Base-by-base conservation (phyloP, 2,888 invertebrate genomes). In the Clepsis dumicolana region DNA sequence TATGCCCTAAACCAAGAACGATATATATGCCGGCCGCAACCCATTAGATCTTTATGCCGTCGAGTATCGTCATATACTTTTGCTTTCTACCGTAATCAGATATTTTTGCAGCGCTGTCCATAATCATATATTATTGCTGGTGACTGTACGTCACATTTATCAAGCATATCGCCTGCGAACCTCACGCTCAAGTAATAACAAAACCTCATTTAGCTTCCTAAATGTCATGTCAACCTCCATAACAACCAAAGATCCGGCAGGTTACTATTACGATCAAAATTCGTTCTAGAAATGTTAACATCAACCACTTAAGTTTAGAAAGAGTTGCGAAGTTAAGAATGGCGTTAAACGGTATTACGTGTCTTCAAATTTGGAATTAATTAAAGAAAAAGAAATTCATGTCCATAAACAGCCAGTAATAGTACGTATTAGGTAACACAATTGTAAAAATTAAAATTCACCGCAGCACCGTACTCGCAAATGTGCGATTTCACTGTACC, bases 371-470 rank as follows among this genome's bases (percentile, higher is more conserved):
- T 41, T 62, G 50, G 56, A 67, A 67, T 62, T 61, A 35, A 67
- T 50, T 67, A 66, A 25, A 60, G 41, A 66, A 66, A 54, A 65
- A 61, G 44, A 62, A 67, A 59, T 59, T 25, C n/a, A 67, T 57
- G n/a, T 12, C 56, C 62, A 63, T 52, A 62, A 12, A 27, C 52
- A 27, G 38, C 56, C 21, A 63, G 38, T 56, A 50, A 61, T 54
- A 29, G 53, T 57, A 14, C 21, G 54, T 18, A 50, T 68, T 64
- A 63, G 27, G 59, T 67, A 57, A 67, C 38, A 21, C 56, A 62
- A 68, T 68, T 64, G 63, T 64, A 29, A 57, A 59, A 52, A 64
- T 59, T 68, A 35, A 64, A 64, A 68, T 68, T 68, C 63, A 59
- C 52, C 24, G 29, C 38, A 57, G 57, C 38, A 50, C 61, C 38